Base-by-base conservation (phyloP, 1,140 invertebrate species). In the Acyrthosiphon pisum region DNA sequence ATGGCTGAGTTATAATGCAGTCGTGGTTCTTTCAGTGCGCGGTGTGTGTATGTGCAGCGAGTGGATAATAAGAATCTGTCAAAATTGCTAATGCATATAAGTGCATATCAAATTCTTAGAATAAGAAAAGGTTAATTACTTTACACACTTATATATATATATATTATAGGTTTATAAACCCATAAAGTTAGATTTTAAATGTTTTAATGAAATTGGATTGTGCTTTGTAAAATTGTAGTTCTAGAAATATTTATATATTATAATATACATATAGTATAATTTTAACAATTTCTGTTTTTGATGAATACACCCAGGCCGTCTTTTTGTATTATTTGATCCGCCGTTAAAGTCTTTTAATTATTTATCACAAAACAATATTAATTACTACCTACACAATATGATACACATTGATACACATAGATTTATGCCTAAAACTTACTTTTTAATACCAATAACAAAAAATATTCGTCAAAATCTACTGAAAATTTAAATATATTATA, bases 1-100 rank as follows among this genome's bases (percentile, higher is more conserved):
- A 90, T 91, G 56, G 20, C 48, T 2, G n/a, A 53, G 48, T 20
- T 53, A 89, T 89, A 89, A 89, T 89, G 46, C 50, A 89, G 35
- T 53, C 87, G 48, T 37, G n/a, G n/a, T 89, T 23, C 23, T 53
- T 53, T 50, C 1, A 37, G 48, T 53, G 11, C n/a, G 11, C n/a
- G 20, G 44, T 88, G 87, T 46, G 30, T 46, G 44, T 30, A 30
- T 18, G 44, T 37, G 2, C 20, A 11, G 2, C 20, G 6, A 53
- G 48, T 23, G 48, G n/a, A 89, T 53, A 11, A 53, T 53, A 89
- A 35, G 22, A 88, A 53, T 89, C 9, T 35, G 48, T 35, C 22
- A 14, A 9, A 53, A 89, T 89, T 53, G 22, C 8, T 20, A 89
- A 22, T 89, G 30, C 48, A 22, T 37, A 14, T 44, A 84, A 7